Evolutionary conservation across 23 tunicate genomes (phyloP).

Genomic region (Halocynthia roretzi): DNA sequence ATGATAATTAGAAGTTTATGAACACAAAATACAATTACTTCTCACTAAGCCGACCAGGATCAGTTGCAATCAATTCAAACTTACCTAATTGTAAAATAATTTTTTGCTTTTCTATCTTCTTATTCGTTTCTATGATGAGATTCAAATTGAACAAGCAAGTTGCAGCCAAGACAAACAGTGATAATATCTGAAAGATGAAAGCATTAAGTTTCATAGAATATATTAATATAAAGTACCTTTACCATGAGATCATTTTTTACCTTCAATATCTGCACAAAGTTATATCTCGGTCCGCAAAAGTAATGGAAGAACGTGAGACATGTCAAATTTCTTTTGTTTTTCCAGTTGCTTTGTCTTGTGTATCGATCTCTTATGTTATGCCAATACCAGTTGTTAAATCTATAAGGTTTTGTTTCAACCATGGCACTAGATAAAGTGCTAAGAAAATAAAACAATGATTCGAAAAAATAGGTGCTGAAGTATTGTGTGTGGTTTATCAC

Average conservation of each 20-base stretch:
- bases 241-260: neutral
- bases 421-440: neutral
- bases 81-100: constrained; percentile 16
- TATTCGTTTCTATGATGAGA: constrained; percentile 17
- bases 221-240: neutral
- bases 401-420: constrained; percentile 23
- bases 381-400: constrained; percentile 14
- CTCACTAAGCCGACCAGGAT: too few species aligned
- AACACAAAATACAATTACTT: too few species aligned
- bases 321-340: constrained; percentile 5
- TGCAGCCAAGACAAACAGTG: constrained; percentile 4
- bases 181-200: constrained; percentile 7
- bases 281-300: constrained; percentile 23
- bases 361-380: constrained; percentile 17
- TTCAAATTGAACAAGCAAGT: constrained; percentile 21
- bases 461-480: too few species aligned
- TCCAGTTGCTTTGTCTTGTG: neutral
- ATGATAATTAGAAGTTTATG: neutral
- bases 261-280: constrained; percentile 16
- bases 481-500: too few species aligned
- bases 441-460: too few species aligned
- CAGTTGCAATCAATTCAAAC: too few species aligned
- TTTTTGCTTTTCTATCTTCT: constrained; percentile 9
- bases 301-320: constrained; percentile 6
- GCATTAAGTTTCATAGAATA: neutral